Evolutionary conservation across 2,888 invertebrate species (phyloP).

Genomic region (Calliopum simillimum): DNA sequence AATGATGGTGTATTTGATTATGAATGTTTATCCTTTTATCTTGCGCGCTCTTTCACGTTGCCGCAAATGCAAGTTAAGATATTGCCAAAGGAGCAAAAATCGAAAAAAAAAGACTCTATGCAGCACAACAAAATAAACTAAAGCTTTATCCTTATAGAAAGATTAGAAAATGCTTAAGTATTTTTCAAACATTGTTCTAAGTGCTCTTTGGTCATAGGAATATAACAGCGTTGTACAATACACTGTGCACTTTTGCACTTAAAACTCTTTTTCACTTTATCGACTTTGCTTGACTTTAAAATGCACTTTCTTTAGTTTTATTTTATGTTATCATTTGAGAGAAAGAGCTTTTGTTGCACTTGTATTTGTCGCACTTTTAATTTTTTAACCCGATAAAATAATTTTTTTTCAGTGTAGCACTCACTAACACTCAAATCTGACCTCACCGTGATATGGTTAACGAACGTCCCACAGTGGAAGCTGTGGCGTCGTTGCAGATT

Average conservation of each 20-base stretch:
- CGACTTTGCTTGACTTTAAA: background rate
- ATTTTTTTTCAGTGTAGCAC: no score
- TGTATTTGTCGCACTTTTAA: background rate
- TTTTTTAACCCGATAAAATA: no score
- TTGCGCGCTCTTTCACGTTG: constrained; percentile 35
- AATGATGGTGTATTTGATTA: constrained; percentile 1
- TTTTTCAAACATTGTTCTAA: no score
- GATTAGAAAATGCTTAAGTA: no score
- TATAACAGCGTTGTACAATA: no score
- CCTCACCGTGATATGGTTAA: background rate
- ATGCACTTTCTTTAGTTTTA: background rate
- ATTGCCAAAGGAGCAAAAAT: constrained; percentile 46
- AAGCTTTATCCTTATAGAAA: no score
- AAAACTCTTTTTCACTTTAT: background rate
- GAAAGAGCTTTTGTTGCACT: background rate
- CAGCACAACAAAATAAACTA: background rate
- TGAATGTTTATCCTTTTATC: constrained; percentile 22
- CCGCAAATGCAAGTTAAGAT: constrained; percentile 54
- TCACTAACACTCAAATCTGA: no score
- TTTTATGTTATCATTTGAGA: background rate
- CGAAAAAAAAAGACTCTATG: background rate
- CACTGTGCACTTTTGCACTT: background rate
- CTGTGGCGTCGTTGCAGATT: background rate
- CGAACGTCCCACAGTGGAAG: background rate
- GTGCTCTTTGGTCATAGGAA: no score